phyloP scores from a whole-genome alignment of 1,140 invertebrate species.

The Drosophila kanapiae region DNA sequence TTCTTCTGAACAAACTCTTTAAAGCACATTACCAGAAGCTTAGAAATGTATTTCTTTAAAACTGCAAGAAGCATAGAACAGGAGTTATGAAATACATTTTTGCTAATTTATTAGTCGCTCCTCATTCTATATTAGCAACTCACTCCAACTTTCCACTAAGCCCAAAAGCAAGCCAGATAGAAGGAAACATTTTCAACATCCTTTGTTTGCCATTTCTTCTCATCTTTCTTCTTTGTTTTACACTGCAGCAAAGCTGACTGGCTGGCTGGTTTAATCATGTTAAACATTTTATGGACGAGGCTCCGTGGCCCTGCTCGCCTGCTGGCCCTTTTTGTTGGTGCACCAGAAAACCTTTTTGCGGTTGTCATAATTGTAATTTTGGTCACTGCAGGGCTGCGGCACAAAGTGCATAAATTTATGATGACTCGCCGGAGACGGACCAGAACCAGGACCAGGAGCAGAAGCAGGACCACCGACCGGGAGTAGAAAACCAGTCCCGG shows the following conservation, averaged over 20 bases:
- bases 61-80: neutral
- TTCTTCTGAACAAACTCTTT: neutral
- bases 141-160: neutral
- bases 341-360: constrained; percentile 82
- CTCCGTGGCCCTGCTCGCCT: constrained; percentile 17
- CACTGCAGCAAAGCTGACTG: constrained; percentile 12
- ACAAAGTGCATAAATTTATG: constrained; percentile 79
- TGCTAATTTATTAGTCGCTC: neutral
- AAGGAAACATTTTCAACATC: neutral
- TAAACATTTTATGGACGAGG: constrained; percentile 77
- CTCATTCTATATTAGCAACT: neutral
- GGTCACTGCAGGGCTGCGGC: constrained; percentile 73
- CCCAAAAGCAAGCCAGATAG: neutral
- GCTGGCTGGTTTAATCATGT: constrained; percentile 71
- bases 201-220: constrained; percentile 20
- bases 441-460: constrained; percentile 1
- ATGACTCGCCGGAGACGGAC: constrained; percentile 43
- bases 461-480: neutral
- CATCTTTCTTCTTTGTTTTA: constrained; percentile 15
- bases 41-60: no score
- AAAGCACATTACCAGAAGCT: no score
- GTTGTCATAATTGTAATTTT: constrained; percentile 84
- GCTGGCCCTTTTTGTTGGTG: constrained; percentile 68
- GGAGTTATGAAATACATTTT: neutral
- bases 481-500: constrained; percentile 12